Evolutionary conservation across 1,140 invertebrate species (phyloP), one percentile per base, ranked within the genome.

Genomic region (Vanessa atalanta): DNA sequence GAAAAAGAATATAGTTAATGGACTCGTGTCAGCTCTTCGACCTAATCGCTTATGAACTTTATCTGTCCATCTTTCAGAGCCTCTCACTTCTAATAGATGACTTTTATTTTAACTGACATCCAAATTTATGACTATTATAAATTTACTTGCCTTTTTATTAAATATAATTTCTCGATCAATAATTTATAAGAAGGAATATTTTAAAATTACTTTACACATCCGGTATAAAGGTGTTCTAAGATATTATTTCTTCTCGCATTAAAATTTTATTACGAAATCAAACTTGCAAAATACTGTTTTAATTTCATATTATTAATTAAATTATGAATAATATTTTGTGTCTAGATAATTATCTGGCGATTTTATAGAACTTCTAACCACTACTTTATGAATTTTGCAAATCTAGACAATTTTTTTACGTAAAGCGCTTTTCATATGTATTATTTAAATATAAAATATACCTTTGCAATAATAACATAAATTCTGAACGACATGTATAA

Each of bases 21-120:
- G 53, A 65, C n/a, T 69, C 50, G 51, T 69, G 71, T 69, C 71
- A 65, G 73, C 70, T 67, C 61, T 63, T 71, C 72, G 70, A 79
- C 72, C 75, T 68, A 76, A 76, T 73, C 73, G 71, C 66, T 77
- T 69, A 72, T 73, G 47, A 72, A 72, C 47, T 67, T 66, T 51
- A 31, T 65, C 47, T 67, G 51, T 63, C 31, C 55, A 16, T 69
- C 55, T 60, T 69, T 60, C 51, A 69, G n/a, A 16, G 23, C 43
- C 37, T 53, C 67, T 69, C 53, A 48, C 47, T 48, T 48, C 14
- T 65, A 48, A 47, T 23, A 65, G 20, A 48, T 65, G 15, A 64
- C 14, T 47, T 23, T 65, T 65, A 65, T 65, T 47, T 47, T 65
- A 7, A 15, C 26, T 31, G 13, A 37, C 57, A n/a, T 57, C 15